phyloP scores from a whole-genome alignment of 2,113 vertebrate genomes.

The Edolisoma coerulescens region DNA sequence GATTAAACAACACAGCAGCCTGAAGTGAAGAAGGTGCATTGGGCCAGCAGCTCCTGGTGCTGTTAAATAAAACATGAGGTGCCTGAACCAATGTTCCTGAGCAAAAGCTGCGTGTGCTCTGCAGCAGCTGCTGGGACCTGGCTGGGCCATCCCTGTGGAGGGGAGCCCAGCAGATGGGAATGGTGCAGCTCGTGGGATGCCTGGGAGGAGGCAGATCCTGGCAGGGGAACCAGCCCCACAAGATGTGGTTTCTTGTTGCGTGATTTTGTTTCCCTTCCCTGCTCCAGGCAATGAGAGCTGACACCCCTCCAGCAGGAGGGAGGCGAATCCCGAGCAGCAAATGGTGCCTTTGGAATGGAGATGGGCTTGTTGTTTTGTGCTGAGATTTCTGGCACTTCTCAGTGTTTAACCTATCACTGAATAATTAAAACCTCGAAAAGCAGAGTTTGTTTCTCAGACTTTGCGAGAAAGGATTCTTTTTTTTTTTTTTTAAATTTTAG shows the following conservation, averaged over 20 bases:
- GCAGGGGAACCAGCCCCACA: not conserved
- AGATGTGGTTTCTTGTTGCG: not conserved
- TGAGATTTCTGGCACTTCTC: not conserved
- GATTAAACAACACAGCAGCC: not conserved
- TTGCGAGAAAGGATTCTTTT: not conserved
- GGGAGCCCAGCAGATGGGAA: not conserved
- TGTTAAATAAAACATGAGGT: not conserved
- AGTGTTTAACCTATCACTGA: not conserved
- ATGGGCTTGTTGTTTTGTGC: not conserved
- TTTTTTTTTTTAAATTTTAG: not conserved
- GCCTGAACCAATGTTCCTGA: too few relatives aligned
- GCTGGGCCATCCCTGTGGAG: not conserved
- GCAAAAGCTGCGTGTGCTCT: not conserved
- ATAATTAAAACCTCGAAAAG: not conserved
- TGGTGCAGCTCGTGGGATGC: not conserved
- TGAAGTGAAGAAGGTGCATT: rapidly evolving
- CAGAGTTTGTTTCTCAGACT: not conserved
- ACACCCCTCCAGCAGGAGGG: not conserved
- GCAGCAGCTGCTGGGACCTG: not conserved
- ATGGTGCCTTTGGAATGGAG: not conserved
- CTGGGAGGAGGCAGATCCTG: not conserved
- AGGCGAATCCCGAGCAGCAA: not conserved
- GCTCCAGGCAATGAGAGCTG: not conserved
- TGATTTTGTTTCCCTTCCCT: not conserved
- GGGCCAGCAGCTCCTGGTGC: not conserved